Conservation (phyloP, 2,113 vertebrate genomes). For the Menura novaehollandiae region DNA sequence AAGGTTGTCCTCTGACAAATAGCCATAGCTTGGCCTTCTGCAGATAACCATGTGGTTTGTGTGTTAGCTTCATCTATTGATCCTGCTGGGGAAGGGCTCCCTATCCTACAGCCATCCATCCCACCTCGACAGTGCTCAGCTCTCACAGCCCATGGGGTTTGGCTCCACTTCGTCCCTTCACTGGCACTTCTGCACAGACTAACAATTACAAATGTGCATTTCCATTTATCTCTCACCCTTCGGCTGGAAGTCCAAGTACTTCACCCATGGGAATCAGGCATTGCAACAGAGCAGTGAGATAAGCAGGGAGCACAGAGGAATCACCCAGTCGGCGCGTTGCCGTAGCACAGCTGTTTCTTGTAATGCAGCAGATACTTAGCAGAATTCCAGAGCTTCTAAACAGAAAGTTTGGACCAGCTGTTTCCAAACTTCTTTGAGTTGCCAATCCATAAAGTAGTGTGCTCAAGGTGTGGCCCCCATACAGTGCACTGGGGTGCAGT, state of each 20-base stretch:
- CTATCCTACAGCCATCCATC: background rate
- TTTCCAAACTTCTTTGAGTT: background rate
- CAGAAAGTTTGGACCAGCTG: background rate
- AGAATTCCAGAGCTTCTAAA: background rate
- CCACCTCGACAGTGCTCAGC: background rate
- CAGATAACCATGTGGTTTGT: background rate
- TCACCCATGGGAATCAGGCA: background rate
- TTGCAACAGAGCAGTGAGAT: background rate
- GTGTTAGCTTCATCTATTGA: background rate
- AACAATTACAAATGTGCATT: background rate
- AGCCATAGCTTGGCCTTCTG: background rate
- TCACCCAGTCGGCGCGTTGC: background rate
- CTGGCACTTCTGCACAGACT: background rate
- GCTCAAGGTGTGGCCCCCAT: background rate
- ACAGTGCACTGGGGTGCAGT: background rate
- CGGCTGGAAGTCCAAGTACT: background rate
- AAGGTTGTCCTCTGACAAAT: constrained; percentile 26
- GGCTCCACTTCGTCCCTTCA: background rate
- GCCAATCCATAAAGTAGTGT: background rate
- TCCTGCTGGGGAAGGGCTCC: background rate
- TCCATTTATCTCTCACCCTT: background rate
- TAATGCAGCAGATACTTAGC: background rate
- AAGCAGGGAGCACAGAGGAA: background rate
- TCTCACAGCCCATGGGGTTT: background rate
- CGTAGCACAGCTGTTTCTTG: background rate